phyloP scores from a whole-genome alignment of 2,113 vertebrate species.

The Cranoglanis bouderius region DNA sequence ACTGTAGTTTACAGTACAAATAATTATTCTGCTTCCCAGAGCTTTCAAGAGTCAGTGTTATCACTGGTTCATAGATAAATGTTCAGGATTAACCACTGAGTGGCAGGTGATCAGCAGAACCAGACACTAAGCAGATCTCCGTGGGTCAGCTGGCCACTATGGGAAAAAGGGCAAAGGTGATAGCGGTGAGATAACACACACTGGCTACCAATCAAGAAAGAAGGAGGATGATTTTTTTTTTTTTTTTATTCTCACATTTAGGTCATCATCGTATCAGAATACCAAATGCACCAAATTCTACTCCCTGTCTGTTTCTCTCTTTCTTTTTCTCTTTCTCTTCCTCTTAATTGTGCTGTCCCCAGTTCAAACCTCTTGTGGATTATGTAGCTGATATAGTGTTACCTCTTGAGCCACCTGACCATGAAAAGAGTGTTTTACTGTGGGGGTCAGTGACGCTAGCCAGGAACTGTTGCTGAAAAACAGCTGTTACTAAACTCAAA shows the following conservation, averaged over 20 bases:
- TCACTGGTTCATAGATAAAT: constrained; percentile 57
- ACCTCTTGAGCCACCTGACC: constrained; percentile 68
- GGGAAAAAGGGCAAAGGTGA: constrained; percentile 57
- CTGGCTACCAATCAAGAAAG: constrained; percentile 62
- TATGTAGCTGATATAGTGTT: constrained; percentile 71
- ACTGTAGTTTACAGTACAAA: constrained; percentile 3
- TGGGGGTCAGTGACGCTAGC: constrained; percentile 52
- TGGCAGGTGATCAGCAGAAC: constrained; percentile 72
- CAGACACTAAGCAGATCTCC: constrained; percentile 69
- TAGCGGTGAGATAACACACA: constrained; percentile 55
- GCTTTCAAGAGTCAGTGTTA: constrained; percentile 61
- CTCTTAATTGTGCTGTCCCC: constrained; percentile 64
- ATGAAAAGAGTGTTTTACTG: constrained; percentile 70
- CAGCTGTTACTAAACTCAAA: constrained; percentile 57
- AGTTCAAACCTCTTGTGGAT: constrained; percentile 72
- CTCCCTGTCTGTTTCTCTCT: constrained; percentile 45
- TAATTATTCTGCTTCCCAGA: constrained; percentile 43
- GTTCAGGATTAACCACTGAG: constrained; percentile 65
- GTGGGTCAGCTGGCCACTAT: constrained; percentile 56
- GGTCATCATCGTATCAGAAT: constrained; percentile 62
- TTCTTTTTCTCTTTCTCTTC: constrained; percentile 53
- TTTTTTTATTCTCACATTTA: constrained; percentile 58
- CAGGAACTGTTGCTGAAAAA: constrained; percentile 57
- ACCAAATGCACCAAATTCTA: constrained; percentile 67
- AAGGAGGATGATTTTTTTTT: constrained; percentile 31